Conservation (phyloP, 1,140 invertebrate species). For the Tachypleus tridentatus region DNA sequence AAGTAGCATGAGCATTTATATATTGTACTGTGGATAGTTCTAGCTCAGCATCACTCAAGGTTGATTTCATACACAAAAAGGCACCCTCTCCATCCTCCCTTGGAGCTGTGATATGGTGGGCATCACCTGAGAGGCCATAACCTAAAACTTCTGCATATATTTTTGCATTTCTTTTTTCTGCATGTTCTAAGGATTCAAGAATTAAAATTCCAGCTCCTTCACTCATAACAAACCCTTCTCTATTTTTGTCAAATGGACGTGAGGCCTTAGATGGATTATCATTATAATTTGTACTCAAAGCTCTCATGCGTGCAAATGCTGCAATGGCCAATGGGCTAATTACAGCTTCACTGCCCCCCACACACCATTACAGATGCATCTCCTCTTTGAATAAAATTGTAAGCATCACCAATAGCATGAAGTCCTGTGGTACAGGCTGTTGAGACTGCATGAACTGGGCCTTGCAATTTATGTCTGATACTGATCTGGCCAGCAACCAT, state of each 20-base stretch:
- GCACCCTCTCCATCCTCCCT: slow-evolving; percentile 79
- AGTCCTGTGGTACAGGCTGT: slow-evolving; percentile 94
- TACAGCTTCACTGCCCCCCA: slow-evolving; percentile 81
- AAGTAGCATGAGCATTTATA: slow-evolving; percentile 96
- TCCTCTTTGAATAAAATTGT: slow-evolving; percentile 64
- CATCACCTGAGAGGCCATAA: slow-evolving; percentile 93
- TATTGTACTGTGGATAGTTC: slow-evolving; percentile 53
- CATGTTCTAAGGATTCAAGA: slow-evolving; percentile 82
- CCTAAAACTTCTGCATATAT: slow-evolving; percentile 91
- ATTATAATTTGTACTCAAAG: slow-evolving; percentile 75
- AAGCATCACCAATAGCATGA: slow-evolving; percentile 77
- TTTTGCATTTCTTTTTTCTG: slow-evolving; percentile 53
- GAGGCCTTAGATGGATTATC: slow-evolving; percentile 63
- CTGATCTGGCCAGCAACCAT: slow-evolving; percentile 66
- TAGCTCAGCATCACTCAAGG: slow-evolving; percentile 60
- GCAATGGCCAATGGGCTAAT: slow-evolving; percentile 79
- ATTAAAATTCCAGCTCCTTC: slow-evolving; percentile 86
- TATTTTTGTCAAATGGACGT: slow-evolving; percentile 81
- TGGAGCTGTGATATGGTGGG: slow-evolving; percentile 84
- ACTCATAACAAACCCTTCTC: slow-evolving; percentile 98
- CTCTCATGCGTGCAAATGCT: slow-evolving; percentile 63
- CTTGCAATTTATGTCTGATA: slow-evolving; percentile 39
- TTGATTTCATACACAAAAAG: slow-evolving; percentile 73
- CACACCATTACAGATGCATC: slow-evolving; percentile 90
- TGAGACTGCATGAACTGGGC: slow-evolving; percentile 92